Base-by-base conservation (phyloP, 2,888 invertebrate genomes). In the Monochamus alternatus region DNA sequence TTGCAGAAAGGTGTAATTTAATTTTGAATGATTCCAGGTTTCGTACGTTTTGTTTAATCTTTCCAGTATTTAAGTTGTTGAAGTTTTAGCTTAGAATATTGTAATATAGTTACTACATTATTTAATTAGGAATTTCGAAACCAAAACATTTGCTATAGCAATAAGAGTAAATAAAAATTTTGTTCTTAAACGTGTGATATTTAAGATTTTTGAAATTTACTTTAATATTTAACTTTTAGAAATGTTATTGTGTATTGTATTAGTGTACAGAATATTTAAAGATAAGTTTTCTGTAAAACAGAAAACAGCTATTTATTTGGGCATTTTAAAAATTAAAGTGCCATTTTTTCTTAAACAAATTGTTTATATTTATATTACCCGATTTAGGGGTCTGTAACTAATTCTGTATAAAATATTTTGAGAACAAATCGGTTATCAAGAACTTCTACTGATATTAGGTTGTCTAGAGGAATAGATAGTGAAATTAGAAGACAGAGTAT, bases 91-190 rank as follows among this genome's bases (percentile, higher is more conserved):
- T 80, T 75, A 78, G 77, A 75, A 78, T 55, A 55, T 71, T 74
- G 70, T 75, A 75, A 73, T 75, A 71, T 76, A 67, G 77, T 75
- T 47, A 75, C 55, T 52, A 70, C 75, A 74, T 75, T 77, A 67
- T 75, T 79, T 78, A 38, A 38, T 38, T 38, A 76, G 75, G 75
- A 78, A 78, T 75, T 81, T 83, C 78, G 80, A 83, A 80, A 85
- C 83, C 83, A 84, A 80, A 85, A 84, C 84, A 84, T 86, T 89
- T 90, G 89, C 89, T 89, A 89, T 90, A 90, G 90, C 90, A 91
- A 91, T 90, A 90, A 90, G 68, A 77, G 63, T 75, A 70, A 75
- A 77, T 74, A 74, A 86, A 87, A 84, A 87, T 84, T 83, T 80
- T 77, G 79, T 80, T 82, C 74, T 81, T 81, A 78, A 81, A 82